phyloP scores from a whole-genome alignment of 64 coral and sea anemone species.

The Stylophora pistillata region DNA sequence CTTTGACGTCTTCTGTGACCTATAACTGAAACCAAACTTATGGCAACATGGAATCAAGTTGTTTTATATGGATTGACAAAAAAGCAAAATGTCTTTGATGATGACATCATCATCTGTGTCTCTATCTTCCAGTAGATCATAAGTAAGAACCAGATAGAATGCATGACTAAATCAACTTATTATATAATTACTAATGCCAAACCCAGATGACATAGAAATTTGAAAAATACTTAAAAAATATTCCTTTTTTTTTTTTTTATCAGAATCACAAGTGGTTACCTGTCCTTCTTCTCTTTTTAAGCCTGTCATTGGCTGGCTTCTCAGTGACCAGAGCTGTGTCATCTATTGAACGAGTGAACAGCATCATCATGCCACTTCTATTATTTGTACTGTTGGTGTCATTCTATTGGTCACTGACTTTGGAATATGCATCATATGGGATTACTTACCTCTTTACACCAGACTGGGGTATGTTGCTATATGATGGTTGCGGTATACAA shows the following conservation, averaged over 20 bases:
- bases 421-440: slow-evolving; percentile 74
- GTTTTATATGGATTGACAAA: too few species aligned
- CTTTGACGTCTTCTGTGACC: too few species aligned
- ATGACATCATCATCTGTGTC: too few species aligned
- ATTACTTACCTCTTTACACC: slow-evolving; percentile 75
- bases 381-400: slow-evolving; percentile 55
- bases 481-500: background rate
- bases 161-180: too few species aligned
- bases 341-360: slow-evolving; percentile 82
- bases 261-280: slow-evolving; percentile 55
- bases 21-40: too few species aligned
- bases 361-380: slow-evolving; percentile 64
- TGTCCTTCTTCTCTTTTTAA: slow-evolving; percentile 67
- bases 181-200: too few species aligned
- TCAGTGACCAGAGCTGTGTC: slow-evolving; percentile 45
- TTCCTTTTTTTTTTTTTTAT: background rate
- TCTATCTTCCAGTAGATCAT: too few species aligned
- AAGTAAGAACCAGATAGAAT: too few species aligned
- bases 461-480: slow-evolving; percentile 72
- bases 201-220: background rate
- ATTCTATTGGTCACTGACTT: slow-evolving; percentile 72
- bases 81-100: too few species aligned
- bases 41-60: too few species aligned
- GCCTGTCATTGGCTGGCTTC: slow-evolving; percentile 60
- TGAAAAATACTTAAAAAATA: background rate